Evolutionary conservation across 2,888 invertebrate species (phyloP), one percentile per base, ranked within the genome.

Genomic region (Noctua janthe): DNA sequence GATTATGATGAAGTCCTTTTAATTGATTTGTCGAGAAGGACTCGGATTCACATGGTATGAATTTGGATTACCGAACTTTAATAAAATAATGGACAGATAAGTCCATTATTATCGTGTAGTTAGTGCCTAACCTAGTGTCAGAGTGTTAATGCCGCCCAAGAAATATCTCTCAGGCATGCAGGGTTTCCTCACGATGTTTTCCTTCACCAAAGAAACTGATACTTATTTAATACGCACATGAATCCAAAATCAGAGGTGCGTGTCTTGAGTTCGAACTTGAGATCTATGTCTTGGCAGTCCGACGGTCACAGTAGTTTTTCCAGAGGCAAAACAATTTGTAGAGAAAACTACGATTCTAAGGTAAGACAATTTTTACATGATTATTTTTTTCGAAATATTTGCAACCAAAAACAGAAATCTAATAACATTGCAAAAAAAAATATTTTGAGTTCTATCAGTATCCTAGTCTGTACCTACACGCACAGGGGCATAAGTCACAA

Each of bases 401-500:
- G 1, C 29, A 5, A 29, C 29, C 29, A 29, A 29, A 29, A 59
- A 62, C 0, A 62, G 35, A 64, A 64, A 64, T 17, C 13, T 13
- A 6, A 62, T 11, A n/a, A 59, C 11, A 23, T 6, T 2, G 1
- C 1, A 29, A 29, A 29, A 29, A 39, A 0, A 56, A 1, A 2
- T n/a, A 6, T 47, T 47, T 39, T 20, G 10, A 15, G 5, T 51
- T 43, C 2, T 0, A 35, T 43, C 15, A 39, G 66, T 74, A 0
- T 54, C 83, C 0, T n/a, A 81, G 29, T 71, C 62, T 90, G 89
- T 81, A 89, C 62, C 62, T 62, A 29, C 89, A 39, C 5, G n/a
- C 81, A 87, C 83, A 67, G 29, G 13, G 71, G 59, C 72, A 81
- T 71, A 82, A 87, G 80, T 84, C 82, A 87, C 83, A 90, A 90